Evolutionary conservation across 2,888 invertebrate genomes (phyloP).

Genomic region (Muschampia plurimacula): DNA sequence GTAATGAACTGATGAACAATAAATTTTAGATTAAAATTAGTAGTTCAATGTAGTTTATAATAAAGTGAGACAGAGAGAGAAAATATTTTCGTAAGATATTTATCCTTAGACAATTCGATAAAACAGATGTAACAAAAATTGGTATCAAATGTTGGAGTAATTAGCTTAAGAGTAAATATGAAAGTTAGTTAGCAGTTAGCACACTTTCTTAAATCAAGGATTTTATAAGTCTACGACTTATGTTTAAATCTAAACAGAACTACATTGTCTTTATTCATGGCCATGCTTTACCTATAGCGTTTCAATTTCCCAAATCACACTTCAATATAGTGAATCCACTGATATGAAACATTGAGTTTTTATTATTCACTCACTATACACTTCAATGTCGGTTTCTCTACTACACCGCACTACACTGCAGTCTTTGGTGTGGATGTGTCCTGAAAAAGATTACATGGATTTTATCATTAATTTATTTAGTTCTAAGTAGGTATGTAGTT

Average conservation of each 20-base stretch:
- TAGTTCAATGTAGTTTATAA: no score
- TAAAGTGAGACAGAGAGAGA: background rate
- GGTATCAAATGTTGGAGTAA: background rate
- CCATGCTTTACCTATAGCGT: background rate
- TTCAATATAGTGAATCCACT: background rate
- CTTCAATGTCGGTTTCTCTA: conserved; percentile 5
- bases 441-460: conserved; percentile 50
- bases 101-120: background rate
- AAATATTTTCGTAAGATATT: background rate
- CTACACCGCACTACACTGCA: conserved; percentile 46
- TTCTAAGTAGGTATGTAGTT: background rate
- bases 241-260: background rate
- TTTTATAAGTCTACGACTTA: background rate
- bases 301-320: conserved; percentile 3
- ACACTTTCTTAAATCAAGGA: background rate
- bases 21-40: background rate
- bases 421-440: conserved; percentile 54
- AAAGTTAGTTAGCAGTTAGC: background rate
- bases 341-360: conserved; percentile 28
- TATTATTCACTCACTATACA: conserved; percentile 49
- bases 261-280: background rate
- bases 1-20: background rate
- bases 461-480: background rate
- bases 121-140: background rate
- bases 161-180: background rate